Evolutionary conservation across 2,888 invertebrate genomes (phyloP).

Genomic region (Drosophila yooni): DNA sequence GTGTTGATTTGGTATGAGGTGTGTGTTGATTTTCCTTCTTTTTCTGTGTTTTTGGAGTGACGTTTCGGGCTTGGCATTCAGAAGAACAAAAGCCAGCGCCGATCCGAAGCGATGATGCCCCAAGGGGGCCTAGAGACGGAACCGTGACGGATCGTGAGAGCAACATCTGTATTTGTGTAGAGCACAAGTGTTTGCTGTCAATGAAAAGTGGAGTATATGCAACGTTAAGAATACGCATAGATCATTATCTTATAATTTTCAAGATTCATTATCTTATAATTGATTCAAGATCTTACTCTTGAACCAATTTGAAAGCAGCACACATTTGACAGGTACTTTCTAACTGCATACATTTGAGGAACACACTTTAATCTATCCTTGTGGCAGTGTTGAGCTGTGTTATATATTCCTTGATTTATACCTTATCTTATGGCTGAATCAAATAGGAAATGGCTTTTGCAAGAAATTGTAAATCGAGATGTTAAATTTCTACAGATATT

Average conservation of each 20-base stretch:
- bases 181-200: constrained; percentile 24
- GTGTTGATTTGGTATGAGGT: constrained; percentile 50
- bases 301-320: not conserved
- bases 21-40: constrained; percentile 51
- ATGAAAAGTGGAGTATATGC: constrained; percentile 2
- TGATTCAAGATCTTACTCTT: not conserved
- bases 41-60: constrained; percentile 61
- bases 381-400: not conserved
- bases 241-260: not conserved
- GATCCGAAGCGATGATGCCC: constrained; percentile 49
- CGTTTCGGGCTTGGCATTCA: constrained; percentile 74
- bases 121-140: constrained; percentile 61
- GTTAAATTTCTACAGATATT: not conserved
- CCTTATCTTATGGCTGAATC: not conserved
- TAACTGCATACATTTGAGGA: not conserved
- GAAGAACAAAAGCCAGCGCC: constrained; percentile 76
- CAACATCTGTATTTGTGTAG: not conserved
- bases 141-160: constrained; percentile 55
- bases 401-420: not conserved
- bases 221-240: not conserved
- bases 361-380: not conserved
- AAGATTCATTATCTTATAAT: not conserved
- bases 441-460: too few relatives aligned
- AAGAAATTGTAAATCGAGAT: not conserved
- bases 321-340: not conserved